Evolutionary conservation across 1,140 invertebrate species (phyloP).

Genomic region (Neodiprion fabricii): DNA sequence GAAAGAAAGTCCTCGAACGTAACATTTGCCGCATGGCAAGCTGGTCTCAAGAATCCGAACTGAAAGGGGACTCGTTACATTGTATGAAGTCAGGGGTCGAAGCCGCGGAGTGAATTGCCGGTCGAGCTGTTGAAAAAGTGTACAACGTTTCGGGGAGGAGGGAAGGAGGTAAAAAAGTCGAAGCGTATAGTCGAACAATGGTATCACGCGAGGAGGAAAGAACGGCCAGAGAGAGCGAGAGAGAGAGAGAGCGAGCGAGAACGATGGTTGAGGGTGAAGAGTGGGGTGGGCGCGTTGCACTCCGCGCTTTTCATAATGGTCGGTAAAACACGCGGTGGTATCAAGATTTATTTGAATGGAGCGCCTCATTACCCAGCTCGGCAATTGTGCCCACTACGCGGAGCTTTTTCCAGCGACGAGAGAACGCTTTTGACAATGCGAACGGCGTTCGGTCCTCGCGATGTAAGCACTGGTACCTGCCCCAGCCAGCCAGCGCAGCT

Average conservation of each 20-base stretch:
- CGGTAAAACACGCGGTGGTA: constrained; percentile 35
- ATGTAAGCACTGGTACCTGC: too few relatives aligned
- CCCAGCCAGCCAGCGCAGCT: neutral
- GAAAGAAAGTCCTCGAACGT: too few relatives aligned
- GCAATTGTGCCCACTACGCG: constrained; percentile 50
- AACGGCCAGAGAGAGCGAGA: constrained; percentile 5
- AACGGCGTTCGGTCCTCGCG: too few relatives aligned
- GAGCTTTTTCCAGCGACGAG: neutral
- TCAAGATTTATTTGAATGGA: constrained; percentile 61
- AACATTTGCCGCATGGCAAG: too few relatives aligned
- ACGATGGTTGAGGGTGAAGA: constrained; percentile 20
- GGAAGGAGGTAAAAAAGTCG: neutral
- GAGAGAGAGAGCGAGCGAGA: neutral
- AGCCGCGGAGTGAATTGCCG: too few relatives aligned
- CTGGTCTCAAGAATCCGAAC: too few relatives aligned
- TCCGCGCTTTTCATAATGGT: constrained; percentile 43
- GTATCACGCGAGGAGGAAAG: constrained; percentile 13
- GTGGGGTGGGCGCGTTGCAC: constrained; percentile 25
- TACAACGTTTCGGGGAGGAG: neutral
- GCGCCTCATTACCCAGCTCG: constrained; percentile 58
- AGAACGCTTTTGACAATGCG: too few relatives aligned
- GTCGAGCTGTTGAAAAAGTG: too few relatives aligned
- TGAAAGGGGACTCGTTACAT: too few relatives aligned
- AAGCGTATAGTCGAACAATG: neutral
- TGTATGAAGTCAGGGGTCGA: too few relatives aligned